These are phyloP conservation scores for Adelognathus sp. DNA, from an alignment of 2,888 invertebrate species.

Conservation along the genomic window DNA sequence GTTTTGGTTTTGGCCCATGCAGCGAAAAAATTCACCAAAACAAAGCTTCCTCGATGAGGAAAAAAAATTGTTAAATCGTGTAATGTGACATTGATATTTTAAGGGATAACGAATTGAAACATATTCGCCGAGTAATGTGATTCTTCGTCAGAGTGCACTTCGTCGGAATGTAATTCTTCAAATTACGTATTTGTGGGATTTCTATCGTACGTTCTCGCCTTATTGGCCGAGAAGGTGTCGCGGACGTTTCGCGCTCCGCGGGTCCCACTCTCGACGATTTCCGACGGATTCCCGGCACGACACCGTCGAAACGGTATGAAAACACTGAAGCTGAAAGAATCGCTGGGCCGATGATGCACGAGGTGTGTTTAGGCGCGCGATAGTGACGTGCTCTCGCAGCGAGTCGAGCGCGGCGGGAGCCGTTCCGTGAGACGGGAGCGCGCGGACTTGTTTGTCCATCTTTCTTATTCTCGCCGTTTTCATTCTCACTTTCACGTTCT, in stretches of 20 bases:
- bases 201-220: too few relatives aligned
- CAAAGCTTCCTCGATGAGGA: too few relatives aligned
- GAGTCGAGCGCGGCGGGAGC: constrained; percentile 79
- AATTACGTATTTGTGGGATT: too few relatives aligned
- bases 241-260: neutral
- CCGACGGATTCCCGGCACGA: neutral
- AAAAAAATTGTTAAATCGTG: too few relatives aligned
- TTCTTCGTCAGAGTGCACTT: too few relatives aligned
- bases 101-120: too few relatives aligned
- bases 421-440: constrained; percentile 68
- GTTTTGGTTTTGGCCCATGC: too few relatives aligned
- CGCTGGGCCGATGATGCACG: constrained; percentile 74
- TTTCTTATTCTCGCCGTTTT: constrained; percentile 27
- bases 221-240: constrained; percentile 4
- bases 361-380: constrained; percentile 81
- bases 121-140: too few relatives aligned
- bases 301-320: neutral
- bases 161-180: too few relatives aligned
- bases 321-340: constrained; percentile 35
- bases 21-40: too few relatives aligned
- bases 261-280: neutral
- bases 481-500: constrained; percentile 15
- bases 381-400: constrained; percentile 77
- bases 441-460: constrained; percentile 34
- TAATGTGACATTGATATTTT: too few relatives aligned